Percentiles rank a stretch among this genome's conserved stretches.
Conservation (phyloP, 2,113 vertebrate genomes). For the Cercopithecus mona region DNA sequence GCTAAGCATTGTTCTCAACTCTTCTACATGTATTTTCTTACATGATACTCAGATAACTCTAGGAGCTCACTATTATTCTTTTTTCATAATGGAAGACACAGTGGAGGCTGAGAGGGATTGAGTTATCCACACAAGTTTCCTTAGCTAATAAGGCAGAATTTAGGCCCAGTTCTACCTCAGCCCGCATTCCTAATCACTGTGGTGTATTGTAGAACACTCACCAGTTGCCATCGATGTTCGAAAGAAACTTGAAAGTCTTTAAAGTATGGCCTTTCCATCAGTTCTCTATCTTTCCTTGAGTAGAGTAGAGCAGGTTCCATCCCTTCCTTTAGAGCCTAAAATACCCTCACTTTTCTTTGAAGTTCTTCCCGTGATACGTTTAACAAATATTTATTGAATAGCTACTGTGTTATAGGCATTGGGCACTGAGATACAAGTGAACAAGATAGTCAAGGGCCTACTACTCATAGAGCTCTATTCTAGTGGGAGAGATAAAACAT, state of each 20-base stretch:
- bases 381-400: background rate
- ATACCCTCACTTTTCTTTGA: background rate
- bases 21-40: background rate
- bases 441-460: background rate
- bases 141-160: background rate
- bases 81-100: background rate
- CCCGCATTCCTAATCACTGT: background rate
- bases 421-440: background rate
- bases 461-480: background rate
- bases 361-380: background rate
- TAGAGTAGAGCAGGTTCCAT: background rate
- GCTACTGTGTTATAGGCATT: background rate
- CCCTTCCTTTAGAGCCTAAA: background rate
- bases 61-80: background rate
- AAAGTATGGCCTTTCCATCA: background rate
- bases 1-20: background rate
- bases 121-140: background rate
- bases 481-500: slow-evolving; percentile 18
- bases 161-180: background rate
- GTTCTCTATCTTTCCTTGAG: background rate
- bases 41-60: background rate
- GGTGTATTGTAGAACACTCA: background rate
- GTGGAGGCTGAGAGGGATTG: background rate
- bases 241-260: slow-evolving; percentile 28
- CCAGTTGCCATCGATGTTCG: background rate